phyloP scores from a whole-genome alignment of 2,797 vertebrate species.

The Liparis tanakae region DNA sequence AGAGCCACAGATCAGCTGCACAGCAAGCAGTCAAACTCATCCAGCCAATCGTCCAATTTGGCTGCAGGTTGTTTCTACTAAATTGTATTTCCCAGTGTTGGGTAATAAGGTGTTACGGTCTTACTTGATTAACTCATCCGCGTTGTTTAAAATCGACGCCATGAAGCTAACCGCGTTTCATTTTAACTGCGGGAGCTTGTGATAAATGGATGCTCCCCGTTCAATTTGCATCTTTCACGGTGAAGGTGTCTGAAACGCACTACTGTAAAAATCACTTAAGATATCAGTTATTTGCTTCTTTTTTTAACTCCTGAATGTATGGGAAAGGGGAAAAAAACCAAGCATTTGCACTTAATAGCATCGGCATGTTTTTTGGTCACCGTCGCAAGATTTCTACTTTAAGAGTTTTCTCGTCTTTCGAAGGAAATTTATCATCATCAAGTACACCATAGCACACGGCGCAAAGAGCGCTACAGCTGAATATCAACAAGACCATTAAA shows the following conservation, averaged over 20 bases:
- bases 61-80: neutral
- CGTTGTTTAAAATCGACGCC: neutral
- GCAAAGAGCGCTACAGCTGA: neutral
- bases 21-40: neutral
- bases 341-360: conserved; percentile 31
- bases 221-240: neutral
- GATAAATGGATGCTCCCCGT: neutral
- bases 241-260: neutral
- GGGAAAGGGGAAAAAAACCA: neutral
- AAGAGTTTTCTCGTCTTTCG: neutral
- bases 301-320: neutral
- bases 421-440: neutral
- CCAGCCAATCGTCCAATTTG: neutral
- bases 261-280: neutral
- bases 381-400: neutral
- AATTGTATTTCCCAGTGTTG: neutral
- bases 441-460: neutral
- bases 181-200: neutral
- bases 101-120: neutral
- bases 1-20: neutral
- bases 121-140: neutral
- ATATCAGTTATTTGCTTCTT: neutral
- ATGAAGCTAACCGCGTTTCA: neutral
- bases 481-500: neutral
- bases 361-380: neutral